These are phyloP conservation scores for Zelostemma sp. DNA, from an alignment of 1,140 invertebrate genomes.

Conservation along the genomic window DNA sequence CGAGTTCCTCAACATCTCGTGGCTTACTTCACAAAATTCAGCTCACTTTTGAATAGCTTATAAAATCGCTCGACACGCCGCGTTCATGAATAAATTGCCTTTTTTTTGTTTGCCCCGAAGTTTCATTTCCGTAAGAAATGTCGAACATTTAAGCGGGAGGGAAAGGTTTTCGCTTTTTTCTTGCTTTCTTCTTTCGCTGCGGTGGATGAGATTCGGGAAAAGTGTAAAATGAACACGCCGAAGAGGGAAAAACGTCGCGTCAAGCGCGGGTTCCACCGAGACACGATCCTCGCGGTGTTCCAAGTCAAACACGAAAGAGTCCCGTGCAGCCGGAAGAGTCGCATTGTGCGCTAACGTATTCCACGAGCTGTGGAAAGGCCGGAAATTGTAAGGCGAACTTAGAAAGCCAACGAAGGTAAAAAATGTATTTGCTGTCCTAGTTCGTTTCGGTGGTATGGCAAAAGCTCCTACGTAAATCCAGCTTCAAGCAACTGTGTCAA, in stretches of 20 bases:
- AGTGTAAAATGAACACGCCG: neutral
- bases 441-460: conserved; percentile 60
- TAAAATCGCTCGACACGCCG: conserved; percentile 1
- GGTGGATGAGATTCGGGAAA: neutral
- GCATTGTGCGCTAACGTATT: conserved; percentile 34
- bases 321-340: conserved; percentile 22
- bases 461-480: conserved; percentile 68
- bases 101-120: too few relatives aligned
- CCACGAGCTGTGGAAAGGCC: conserved; percentile 30
- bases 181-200: neutral
- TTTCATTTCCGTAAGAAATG: too few relatives aligned
- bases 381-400: conserved; percentile 37
- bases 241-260: neutral
- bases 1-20: conserved; percentile 13
- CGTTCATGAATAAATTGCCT: conserved; percentile 22
- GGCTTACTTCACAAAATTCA: conserved; percentile 29
- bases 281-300: conserved; percentile 14
- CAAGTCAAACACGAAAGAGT: conserved; percentile 49
- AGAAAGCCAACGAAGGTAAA: conserved; percentile 47
- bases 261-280: neutral
- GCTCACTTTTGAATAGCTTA: conserved; percentile 21
- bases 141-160: too few relatives aligned
- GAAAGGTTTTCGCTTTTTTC: too few relatives aligned
- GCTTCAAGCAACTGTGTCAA: conserved; percentile 69
- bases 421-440: conserved; percentile 68